Evolutionary conservation across 2,888 invertebrate species (phyloP), one percentile per base, ranked within the genome.

Genomic region (Heliconius ethilla): DNA sequence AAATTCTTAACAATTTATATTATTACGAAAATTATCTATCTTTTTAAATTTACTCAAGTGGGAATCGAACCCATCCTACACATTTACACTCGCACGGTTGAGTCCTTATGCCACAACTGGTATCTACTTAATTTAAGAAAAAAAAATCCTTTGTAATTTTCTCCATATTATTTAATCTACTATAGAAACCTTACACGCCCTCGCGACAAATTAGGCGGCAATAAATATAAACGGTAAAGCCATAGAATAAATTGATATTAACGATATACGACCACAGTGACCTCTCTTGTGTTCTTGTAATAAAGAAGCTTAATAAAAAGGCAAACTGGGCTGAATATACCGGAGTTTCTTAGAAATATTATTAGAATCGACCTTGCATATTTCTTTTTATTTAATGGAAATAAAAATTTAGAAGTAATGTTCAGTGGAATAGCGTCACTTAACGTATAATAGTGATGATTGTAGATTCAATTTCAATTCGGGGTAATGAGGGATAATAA

Each of bases 211-310:
- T 72, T 76, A 76, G 72, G 45, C 51, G 76, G 33, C 65, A 72
- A 70, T 76, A 72, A 76, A 76, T 72, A 76, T 76, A 72, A 72
- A 72, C 76, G 76, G 51, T 70, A 37, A 62, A 65, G 45, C 45
- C 72, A 72, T 33, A 65, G 33, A 70, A 72, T 72, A 76, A 76
- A 76, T 76, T 76, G 76, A 72, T 76, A 76, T 76, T 76, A 72
- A 72, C 76, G 27, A 66, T 75, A 75, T 67, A 75, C 66, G 66
- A 67, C 65, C 66, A 25, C 33, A 55, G 11, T 75, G 75, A 75
- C 74, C 74, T 74, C 29, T 65, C 65, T 65, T 74, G 62, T 29
- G 40, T 74, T 45, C 65, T 74, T 45, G 63, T 74, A 74, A 74
- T 72, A 72, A 72, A 25, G 55, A 33, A 59, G 33, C 69, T 69